phyloP scores from a whole-genome alignment of 2,113 vertebrate species.

The Dissostichus mawsoni region DNA sequence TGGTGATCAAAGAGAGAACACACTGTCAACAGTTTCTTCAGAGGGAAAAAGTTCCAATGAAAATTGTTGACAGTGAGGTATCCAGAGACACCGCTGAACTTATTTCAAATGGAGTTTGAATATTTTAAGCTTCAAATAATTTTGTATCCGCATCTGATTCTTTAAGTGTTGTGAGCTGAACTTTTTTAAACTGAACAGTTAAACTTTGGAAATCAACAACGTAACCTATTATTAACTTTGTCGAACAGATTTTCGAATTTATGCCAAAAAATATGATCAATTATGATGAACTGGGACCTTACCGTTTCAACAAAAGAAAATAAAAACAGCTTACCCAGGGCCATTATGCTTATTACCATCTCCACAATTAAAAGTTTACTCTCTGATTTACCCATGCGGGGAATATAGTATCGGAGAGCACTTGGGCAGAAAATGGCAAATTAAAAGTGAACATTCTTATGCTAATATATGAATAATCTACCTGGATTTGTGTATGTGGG shows the following conservation, averaged over 20 bases:
- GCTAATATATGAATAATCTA: constrained; percentile 76
- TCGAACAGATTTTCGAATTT: not conserved
- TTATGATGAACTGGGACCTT: constrained; percentile 5
- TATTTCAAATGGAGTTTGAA: not conserved
- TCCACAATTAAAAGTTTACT: constrained; percentile 73
- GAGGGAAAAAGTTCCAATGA: not conserved
- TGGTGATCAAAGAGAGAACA: not conserved
- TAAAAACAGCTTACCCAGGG: constrained; percentile 32
- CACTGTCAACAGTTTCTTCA: not conserved
- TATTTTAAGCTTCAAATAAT: not conserved
- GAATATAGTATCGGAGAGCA: constrained; percentile 57
- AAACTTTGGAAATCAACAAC: not conserved
- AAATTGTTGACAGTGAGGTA: not conserved
- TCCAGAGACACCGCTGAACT: not conserved
- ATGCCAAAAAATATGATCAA: constrained; percentile 4
- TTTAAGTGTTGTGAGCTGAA: not conserved
- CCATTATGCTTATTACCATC: constrained; percentile 58
- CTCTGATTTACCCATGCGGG: constrained; percentile 69
- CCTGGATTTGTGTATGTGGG: constrained; percentile 42
- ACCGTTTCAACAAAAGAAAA: not conserved
- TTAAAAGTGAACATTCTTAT: constrained; percentile 79
- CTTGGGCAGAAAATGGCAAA: constrained; percentile 80
- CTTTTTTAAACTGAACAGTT: not conserved
- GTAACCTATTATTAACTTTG: not conserved
- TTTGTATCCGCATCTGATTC: not conserved